Base-by-base conservation (phyloP, 2,113 vertebrate species). In the Cervus canadensis region DNA sequence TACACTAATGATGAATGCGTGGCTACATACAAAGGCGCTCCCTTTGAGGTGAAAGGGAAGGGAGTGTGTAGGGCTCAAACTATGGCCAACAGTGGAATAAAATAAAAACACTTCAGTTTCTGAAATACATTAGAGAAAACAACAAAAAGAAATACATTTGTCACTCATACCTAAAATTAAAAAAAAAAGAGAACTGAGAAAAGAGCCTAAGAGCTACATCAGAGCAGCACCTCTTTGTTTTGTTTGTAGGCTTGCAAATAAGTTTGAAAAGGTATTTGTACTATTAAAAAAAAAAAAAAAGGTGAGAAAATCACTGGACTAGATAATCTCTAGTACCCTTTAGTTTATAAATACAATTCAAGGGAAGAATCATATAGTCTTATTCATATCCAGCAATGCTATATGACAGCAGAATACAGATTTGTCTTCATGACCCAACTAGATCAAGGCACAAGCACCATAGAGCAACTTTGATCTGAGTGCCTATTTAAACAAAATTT, bases 61-160 rank as follows among this genome's bases (percentile, higher is more conserved):
- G 99, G 99, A 54, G 98, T 99, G 28, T 99, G 99, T 98, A 99
- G 98, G 98, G 99, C 99, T 95, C 99, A 99, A 96, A 99, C 99
- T 97, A 99, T 99, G 99, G 98, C 98, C 98, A 99, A 99, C 98
- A 99, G 99, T 0, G 99, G 99, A 94, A 99, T 99, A 98, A 99
- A 99, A 99, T 54, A 93, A 89, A 87, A 87, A 43, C 59, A 16
- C 1, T 45, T 89, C 17, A 57, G 7, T 36, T 83, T 59, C 62
- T 45, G 25, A 82, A 88, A 26, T 82, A 16, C 12, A 64, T 19
- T 79, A 45, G 76, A 79, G n/a, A 98, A 96, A 79, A 83, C 52
- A 98, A 95, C 96, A 97, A 97, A 97, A 89, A 96, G n/a, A 60
- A 86, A 59, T 83, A 25, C 9, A 40, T 93, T 67, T 95, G 91